Evolutionary conservation across 2,113 vertebrate species (phyloP).

Genomic region (Nesogale talazaci): DNA sequence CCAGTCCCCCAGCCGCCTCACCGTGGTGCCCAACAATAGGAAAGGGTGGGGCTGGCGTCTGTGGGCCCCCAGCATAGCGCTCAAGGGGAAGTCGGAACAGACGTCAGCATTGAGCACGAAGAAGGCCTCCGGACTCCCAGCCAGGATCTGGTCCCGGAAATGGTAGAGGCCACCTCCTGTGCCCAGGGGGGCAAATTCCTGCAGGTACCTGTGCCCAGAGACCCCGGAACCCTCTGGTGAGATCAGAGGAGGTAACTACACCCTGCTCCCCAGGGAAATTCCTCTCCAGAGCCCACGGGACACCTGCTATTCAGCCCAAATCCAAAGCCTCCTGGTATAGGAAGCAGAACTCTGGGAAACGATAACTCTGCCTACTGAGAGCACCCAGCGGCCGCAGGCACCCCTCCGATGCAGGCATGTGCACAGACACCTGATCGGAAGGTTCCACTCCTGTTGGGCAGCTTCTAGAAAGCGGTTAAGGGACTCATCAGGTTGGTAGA

Average conservation of each 20-base stretch:
- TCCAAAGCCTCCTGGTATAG: not conserved
- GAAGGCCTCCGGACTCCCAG: slow-evolving; percentile 94
- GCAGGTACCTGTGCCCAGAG: slow-evolving; percentile 91
- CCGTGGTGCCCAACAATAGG: slow-evolving; percentile 97
- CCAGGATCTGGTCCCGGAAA: slow-evolving; percentile 98
- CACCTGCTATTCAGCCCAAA: not conserved
- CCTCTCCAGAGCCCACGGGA: not conserved
- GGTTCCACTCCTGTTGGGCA: slow-evolving; percentile 95
- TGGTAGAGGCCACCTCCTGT: slow-evolving; percentile 98
- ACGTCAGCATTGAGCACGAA: slow-evolving; percentile 98
- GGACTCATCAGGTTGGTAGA: slow-evolving; percentile 97
- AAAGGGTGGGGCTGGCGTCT: slow-evolving; percentile 90
- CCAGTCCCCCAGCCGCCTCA: slow-evolving; percentile 78
- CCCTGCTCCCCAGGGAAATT: not conserved
- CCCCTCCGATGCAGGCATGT: not conserved
- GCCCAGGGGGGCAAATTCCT: slow-evolving; percentile 96
- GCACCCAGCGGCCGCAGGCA: not conserved
- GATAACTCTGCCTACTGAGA: not conserved
- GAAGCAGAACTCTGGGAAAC: not conserved
- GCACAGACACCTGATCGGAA: slow-evolving; percentile 91
- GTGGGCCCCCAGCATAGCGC: slow-evolving; percentile 93
- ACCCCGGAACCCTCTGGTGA: slow-evolving; percentile 46
- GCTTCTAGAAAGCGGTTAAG: slow-evolving; percentile 92
- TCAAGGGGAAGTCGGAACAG: slow-evolving; percentile 95
- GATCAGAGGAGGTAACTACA: not conserved